Evolutionary conservation across 2,888 invertebrate species (phyloP), one percentile per base, ranked within the genome.

Genomic region (Phalera bucephala): DNA sequence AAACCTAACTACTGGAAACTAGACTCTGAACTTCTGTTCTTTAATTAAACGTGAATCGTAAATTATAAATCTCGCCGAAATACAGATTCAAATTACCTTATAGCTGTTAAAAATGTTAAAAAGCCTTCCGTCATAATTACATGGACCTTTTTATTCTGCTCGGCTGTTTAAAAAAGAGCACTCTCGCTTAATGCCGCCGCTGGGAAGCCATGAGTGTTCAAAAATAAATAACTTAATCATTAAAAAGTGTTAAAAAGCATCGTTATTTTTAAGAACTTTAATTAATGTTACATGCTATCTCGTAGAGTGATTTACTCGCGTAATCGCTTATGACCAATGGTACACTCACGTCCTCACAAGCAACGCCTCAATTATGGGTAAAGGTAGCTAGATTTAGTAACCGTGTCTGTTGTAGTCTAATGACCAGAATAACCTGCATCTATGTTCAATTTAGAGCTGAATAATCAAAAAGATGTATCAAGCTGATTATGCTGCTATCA

Each of bases 91-190:
- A 47, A 51, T 52, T 55, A 41, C 40, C 36, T 45, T 58, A 45
- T 34, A 52, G 42, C 56, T 51, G 51, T 57, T 61, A 61, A 57
- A 52, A 64, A 65, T 62, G 61, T 55, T 62, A 53, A 63, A 64
- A 59, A 56, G 54, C 50, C 52, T 47, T 33, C 48, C 43, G 45
- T 52, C 54, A 58, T 64, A 59, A 65, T 65, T 60, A 60, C 62
- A 50, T 51, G 42, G 45, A 56, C 57, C 65, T 64, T 67, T 65
- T 63, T 54, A 56, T 40, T 38, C 33, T 42, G 39, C 40, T 36
- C 44, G 52, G 38, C 45, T 47, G 37, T 59, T 60, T 49, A 47
- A 62, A 20, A 35, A 52, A 49, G 56, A 57, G 51, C 51, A 51
- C 57, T 63, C 46, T 33, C 40, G 23, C 50, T 59, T 64, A 45